Evolutionary conservation across 1,140 invertebrate genomes (phyloP), one percentile per base, ranked within the genome.

Genomic region (Camponotus vicinus): DNA sequence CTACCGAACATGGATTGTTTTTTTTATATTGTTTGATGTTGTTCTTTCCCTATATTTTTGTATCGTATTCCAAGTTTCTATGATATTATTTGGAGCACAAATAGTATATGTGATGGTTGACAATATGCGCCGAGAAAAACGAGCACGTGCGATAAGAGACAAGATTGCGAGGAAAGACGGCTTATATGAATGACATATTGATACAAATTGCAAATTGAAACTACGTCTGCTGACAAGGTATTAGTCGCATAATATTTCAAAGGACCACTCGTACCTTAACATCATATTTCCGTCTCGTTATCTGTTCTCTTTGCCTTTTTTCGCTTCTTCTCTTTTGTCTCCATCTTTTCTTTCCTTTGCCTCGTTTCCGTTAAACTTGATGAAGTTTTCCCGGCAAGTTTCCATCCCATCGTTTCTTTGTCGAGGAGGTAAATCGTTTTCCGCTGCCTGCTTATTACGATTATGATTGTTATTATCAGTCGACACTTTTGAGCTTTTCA

Each of bases 391-490:
- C 59, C 61, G 64, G 77, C 55, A 85, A 82, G 67, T 87, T 87
- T 85, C 55, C 27, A 27, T 40, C 37, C 1, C 55, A 40, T 45
- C 86, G 49, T 85, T 21, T 21, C 61, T 37, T 55, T 49, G 61
- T 55, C 13, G 40, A 69, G 27, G 1, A 63, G 32, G 59, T 77
- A 87, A 89, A 89, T 78, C 76, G 80, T 88, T 88, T 86, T 79
- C 84, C 84, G 78, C 87, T 89, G 78, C 70, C 63, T 77, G 80
- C 77, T 88, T 85, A 86, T 89, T 86, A 83, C 79, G 77, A 90
- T 90, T 90, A 90, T 84, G 78, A 86, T 90, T 86, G 84, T 90
- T 90, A 90, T 90, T 84, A 82, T 88, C 82, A 88, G 77, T 86
- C 73, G 70, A 69, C 82, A 67, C 64, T 69, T 63, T 73, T 64